Evolutionary conservation across 1,140 invertebrate species (phyloP), one percentile per base, ranked within the genome.

Genomic region (Tetragnatha versicolor): DNA sequence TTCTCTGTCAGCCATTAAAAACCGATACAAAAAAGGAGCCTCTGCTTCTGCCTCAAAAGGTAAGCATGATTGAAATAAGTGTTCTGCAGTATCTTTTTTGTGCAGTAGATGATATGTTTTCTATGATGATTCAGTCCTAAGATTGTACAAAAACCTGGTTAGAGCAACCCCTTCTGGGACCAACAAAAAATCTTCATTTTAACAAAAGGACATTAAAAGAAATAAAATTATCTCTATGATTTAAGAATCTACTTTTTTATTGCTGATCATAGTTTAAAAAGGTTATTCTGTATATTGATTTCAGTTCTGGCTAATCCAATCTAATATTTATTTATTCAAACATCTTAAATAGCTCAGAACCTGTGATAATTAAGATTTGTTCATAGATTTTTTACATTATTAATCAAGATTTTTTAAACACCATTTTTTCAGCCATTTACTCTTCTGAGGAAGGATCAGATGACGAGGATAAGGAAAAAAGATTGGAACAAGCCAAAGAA

Each of bases 1-100:
- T 82, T 97, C 95, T 7, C 86, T 98, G 2, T 91, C 93, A 78
- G 95, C 95, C 37, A 98, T 98, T 83, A 98, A 98, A 86, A 97
- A 94, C 86, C 92, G 94, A 84, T 97, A 95, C 85, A 98, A 98
- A 85, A 90, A 89, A 78, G 87, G 88, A 80, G 81, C 73, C 31
- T 66, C 76, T 51, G 72, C 81, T 79, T 60, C 29, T 47, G n/a
- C n/a, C n/a, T 58, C 51, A 1, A 77, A 79, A 79, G 76, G 63
- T 79, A 79, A 20, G 3, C 22, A 7, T 12, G 27, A 7, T 12
- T 29, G 29, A 4, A 1, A 14, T 17, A 6, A 12, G 6, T 51
- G 7, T 17, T 42, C 7, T 42, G 7, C 39, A 42, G 39, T 42
- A 42, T 1, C 17, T 42, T 42, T 17, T 42, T 12, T n/a, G 49